Percentiles rank a stretch among this genome's conserved stretches.
Conservation (phyloP, 2,113 vertebrate genomes). For the Pycnonotus jocosus region DNA sequence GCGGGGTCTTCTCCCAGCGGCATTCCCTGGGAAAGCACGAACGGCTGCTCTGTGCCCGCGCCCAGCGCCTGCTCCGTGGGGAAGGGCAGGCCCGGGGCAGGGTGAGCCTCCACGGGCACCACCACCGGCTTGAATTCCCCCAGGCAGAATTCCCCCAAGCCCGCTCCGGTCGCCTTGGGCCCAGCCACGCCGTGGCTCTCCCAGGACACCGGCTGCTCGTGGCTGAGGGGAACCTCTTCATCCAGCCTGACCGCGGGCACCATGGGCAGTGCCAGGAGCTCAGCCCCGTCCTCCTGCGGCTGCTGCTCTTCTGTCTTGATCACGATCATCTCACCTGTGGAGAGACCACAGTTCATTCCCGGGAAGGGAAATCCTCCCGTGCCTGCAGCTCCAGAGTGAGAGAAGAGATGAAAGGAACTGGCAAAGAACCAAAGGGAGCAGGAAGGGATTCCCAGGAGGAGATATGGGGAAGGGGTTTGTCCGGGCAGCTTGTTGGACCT, state of each 20-base stretch:
- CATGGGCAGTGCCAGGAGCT: background rate
- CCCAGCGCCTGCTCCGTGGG: background rate
- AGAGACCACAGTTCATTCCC: background rate
- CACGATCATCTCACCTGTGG: background rate
- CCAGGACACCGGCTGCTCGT: background rate
- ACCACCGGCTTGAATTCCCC: conserved; percentile 21
- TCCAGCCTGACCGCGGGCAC: background rate
- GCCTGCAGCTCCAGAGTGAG: background rate
- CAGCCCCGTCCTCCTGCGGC: background rate
- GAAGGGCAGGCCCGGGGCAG: background rate
- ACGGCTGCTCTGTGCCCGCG: background rate
- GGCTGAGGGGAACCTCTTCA: background rate
- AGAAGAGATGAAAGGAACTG: background rate
- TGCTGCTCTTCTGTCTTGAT: conserved; percentile 49
- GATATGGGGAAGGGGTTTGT: background rate
- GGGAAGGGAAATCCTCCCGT: rapidly evolving
- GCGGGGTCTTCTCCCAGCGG: background rate
- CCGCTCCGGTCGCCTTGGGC: background rate
- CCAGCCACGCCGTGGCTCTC: background rate
- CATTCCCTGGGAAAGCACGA: background rate
- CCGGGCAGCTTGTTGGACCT: background rate
- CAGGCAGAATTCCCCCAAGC: background rate
- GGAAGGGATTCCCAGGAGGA: background rate
- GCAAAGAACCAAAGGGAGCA: background rate
- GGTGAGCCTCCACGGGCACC: conserved; percentile 26